Conservation (phyloP, 2,797 vertebrate genomes). For the Poecilia wingei region DNA sequence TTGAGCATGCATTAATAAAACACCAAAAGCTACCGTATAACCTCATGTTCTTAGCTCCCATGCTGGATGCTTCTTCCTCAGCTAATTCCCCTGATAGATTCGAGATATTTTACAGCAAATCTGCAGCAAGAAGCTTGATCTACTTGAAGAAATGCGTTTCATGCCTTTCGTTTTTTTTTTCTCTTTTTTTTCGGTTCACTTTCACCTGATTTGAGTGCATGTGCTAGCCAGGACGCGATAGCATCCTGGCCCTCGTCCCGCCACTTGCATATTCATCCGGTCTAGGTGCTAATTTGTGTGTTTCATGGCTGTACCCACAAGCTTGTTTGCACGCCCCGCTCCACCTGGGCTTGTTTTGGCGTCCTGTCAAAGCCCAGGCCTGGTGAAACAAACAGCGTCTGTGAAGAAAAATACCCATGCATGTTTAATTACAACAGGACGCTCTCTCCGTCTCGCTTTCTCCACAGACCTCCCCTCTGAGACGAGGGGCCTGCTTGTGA, state of each 20-base stretch:
- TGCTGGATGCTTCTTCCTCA: slow-evolving; percentile 7
- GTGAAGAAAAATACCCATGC: slow-evolving; percentile 90
- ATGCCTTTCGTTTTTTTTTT: slow-evolving; percentile 18
- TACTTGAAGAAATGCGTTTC: slow-evolving; percentile 31
- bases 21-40: slow-evolving; percentile 44
- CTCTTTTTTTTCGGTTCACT: slow-evolving; percentile 38
- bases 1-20: slow-evolving; percentile 39
- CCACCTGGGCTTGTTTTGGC: slow-evolving; percentile 97
- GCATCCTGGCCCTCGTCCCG: slow-evolving; percentile 78
- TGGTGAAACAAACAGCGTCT: slow-evolving; percentile 90
- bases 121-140: slow-evolving; percentile 11
- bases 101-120: slow-evolving; percentile 11
- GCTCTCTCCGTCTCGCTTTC: slow-evolving; percentile 67
- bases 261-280: slow-evolving; percentile 89
- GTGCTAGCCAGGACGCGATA: slow-evolving; percentile 41
- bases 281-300: slow-evolving; percentile 95
- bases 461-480: slow-evolving; percentile 86
- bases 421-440: slow-evolving; percentile 96
- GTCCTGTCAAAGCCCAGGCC: slow-evolving; percentile 94
- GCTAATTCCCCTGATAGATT: slow-evolving; percentile 23
- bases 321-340: slow-evolving; percentile 93
- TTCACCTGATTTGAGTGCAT: slow-evolving; percentile 54
- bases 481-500: slow-evolving; percentile 85
- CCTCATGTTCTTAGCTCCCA: slow-evolving; percentile 15
- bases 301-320: slow-evolving; percentile 92